Percentiles rank a stretch among this genome's conserved stretches.
These are phyloP conservation scores for Falco concolor DNA, from an alignment of 2,797 vertebrate genomes.

Conservation along the genomic window DNA sequence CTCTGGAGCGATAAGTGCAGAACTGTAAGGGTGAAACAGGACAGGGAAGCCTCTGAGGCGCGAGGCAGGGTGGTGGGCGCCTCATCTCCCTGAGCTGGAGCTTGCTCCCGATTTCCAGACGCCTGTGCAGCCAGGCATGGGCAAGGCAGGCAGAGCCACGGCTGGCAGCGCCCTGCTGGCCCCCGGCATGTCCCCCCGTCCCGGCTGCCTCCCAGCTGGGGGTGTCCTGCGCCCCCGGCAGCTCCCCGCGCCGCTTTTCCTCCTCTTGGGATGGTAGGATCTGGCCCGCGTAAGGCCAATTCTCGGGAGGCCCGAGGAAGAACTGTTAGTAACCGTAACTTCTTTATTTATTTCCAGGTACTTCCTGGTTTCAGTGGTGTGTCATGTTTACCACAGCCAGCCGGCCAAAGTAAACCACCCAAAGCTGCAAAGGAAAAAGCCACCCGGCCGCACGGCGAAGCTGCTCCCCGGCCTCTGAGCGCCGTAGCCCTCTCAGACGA, in stretches of 20 bases:
- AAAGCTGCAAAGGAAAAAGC: not conserved
- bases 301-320: not conserved
- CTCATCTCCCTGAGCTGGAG: accelerated
- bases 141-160: accelerated
- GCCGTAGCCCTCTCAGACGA: not conserved
- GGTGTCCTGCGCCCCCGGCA: not conserved
- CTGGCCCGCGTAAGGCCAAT: not conserved
- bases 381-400: not conserved
- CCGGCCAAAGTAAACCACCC: not conserved
- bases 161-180: accelerated
- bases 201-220: accelerated
- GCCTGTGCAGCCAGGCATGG: not conserved
- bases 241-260: not conserved
- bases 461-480: not conserved
- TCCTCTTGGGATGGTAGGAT: not conserved
- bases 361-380: slow-evolving; percentile 23
- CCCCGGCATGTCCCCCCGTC: no score
- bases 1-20: accelerated
- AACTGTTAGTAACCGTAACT: not conserved
- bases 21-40: not conserved
- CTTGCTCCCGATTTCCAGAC: not conserved
- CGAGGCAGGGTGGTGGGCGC: accelerated
- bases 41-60: not conserved
- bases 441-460: accelerated
- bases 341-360: not conserved